These are phyloP conservation scores for Bicyclus anynana DNA, from an alignment of 1,140 invertebrate genomes.

Conservation along the genomic window DNA sequence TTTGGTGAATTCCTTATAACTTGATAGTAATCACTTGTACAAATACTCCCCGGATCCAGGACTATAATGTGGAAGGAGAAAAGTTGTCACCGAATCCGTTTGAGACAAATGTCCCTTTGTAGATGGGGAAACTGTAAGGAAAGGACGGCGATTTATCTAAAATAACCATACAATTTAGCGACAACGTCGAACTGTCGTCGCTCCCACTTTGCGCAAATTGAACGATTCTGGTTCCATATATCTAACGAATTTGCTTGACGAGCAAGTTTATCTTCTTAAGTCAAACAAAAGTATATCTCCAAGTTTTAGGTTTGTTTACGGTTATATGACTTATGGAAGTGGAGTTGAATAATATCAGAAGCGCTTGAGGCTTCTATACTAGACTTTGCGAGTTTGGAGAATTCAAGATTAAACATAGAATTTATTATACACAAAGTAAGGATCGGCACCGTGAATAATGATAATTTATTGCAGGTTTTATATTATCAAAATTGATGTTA, in stretches of 20 bases:
- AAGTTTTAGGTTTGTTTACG: slow-evolving; percentile 53
- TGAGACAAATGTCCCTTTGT: slow-evolving; percentile 69
- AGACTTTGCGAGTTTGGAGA: neutral
- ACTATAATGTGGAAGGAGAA: slow-evolving; percentile 50
- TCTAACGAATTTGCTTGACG: slow-evolving; percentile 64
- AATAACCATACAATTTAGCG: slow-evolving; percentile 73
- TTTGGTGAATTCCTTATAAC: no score
- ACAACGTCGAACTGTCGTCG: slow-evolving; percentile 67
- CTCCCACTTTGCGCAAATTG: slow-evolving; percentile 68
- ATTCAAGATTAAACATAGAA: neutral
- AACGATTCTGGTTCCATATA: slow-evolving; percentile 67
- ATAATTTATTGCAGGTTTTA: no score
- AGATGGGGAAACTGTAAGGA: slow-evolving; percentile 63
- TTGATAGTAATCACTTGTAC: no score
- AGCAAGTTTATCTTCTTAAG: slow-evolving; percentile 50
- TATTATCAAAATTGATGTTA: no score
- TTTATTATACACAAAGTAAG: neutral
- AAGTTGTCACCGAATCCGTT: slow-evolving; percentile 59
- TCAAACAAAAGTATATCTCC: slow-evolving; percentile 57
- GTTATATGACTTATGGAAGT: slow-evolving; percentile 37
- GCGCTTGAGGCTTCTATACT: neutral
- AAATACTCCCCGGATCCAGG: no score
- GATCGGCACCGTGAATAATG: neutral
- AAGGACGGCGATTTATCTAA: slow-evolving; percentile 70
- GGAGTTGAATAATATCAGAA: slow-evolving; percentile 22